phyloP scores from a whole-genome alignment of 2,888 invertebrate genomes.

The Xestia ashworthii region DNA sequence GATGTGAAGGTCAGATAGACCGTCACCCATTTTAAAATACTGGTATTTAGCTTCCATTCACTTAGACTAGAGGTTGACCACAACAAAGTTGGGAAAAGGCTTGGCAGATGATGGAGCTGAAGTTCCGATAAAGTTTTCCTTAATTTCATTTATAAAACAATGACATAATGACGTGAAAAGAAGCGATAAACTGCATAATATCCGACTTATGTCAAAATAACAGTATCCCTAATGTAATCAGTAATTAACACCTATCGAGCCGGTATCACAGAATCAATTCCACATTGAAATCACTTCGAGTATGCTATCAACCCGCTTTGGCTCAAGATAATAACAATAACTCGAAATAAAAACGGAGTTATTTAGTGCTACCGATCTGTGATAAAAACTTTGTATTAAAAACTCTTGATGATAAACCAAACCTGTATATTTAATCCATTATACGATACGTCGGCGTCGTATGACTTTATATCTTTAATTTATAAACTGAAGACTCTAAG shows the following conservation, averaged over 20 bases:
- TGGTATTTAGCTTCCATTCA: neutral
- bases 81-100: neutral
- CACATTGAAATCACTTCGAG: constrained; percentile 46
- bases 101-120: neutral
- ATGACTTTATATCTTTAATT: constrained; percentile 14
- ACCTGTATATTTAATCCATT: constrained; percentile 23
- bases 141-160: neutral
- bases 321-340: constrained; percentile 28
- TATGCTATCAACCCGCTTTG: constrained; percentile 36
- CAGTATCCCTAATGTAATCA: constrained; percentile 16
- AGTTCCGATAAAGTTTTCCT: neutral
- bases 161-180: neutral
- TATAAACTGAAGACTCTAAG: neutral
- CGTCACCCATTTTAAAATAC: neutral
- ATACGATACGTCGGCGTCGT: constrained; percentile 7
- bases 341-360: constrained; percentile 39
- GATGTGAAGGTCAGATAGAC: neutral
- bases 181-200: constrained; percentile 5
- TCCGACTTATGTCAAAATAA: neutral
- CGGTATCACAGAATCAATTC: constrained; percentile 36
- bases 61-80: neutral
- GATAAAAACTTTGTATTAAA: constrained; percentile 31
- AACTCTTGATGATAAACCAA: constrained; percentile 27
- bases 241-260: constrained; percentile 21
- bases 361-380: constrained; percentile 15